Conservation (phyloP, 2,888 invertebrate genomes). For the Caenorhabditis virilis region DNA sequence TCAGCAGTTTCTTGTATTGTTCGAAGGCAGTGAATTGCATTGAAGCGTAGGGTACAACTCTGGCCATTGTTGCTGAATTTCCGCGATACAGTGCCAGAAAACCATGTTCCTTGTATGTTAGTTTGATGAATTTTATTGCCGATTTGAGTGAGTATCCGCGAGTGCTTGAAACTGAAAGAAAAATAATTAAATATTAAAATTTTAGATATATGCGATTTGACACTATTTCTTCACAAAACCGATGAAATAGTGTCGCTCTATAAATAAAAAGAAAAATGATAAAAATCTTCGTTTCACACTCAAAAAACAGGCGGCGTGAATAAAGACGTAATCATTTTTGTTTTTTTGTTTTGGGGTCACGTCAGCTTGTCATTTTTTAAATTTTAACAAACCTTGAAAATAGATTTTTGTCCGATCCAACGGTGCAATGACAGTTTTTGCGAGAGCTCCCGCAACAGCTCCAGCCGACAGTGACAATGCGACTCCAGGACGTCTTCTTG, state of each 20-base stretch:
- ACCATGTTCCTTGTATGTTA: slow-evolving; percentile 80
- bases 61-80: slow-evolving; percentile 96
- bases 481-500: slow-evolving; percentile 51
- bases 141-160: slow-evolving; percentile 71
- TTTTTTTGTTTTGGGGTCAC: too few relatives aligned
- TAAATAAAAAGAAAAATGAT: too few relatives aligned
- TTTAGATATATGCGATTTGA: too few relatives aligned
- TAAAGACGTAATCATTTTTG: too few relatives aligned
- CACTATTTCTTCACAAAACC: too few relatives aligned
- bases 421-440: slow-evolving; percentile 95
- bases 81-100: slow-evolving; percentile 81
- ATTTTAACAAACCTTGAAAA: slow-evolving; percentile 77
- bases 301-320: too few relatives aligned
- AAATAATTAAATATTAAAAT: too few relatives aligned
- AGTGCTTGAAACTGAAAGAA: slow-evolving; percentile 68
- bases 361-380: slow-evolving; percentile 4
- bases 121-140: slow-evolving; percentile 71
- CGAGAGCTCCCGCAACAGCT: slow-evolving; percentile 87
- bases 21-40: slow-evolving; percentile 97
- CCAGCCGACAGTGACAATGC: slow-evolving; percentile 85
- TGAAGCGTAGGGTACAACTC: slow-evolving; percentile 94
- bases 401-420: slow-evolving; percentile 96
- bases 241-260: too few relatives aligned
- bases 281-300: too few relatives aligned
- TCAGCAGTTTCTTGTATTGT: slow-evolving; percentile 85